Evolutionary conservation across 2,113 vertebrate genomes (phyloP), one percentile per base, ranked within the genome.

Genomic region (Callaeas wilsoni): DNA sequence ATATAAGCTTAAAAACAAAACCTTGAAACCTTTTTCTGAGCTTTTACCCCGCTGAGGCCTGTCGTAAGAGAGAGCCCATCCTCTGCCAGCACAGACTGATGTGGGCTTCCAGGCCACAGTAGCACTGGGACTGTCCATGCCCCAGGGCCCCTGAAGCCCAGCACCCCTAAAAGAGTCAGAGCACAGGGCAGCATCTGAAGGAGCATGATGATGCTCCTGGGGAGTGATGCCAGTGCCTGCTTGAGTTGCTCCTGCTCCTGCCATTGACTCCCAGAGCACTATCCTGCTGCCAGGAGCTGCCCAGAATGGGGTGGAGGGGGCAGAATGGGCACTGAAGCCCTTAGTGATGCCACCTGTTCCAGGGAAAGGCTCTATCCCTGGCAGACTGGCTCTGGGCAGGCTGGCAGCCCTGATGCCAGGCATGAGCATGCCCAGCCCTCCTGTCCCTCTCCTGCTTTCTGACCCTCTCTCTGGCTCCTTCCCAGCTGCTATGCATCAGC

Each of bases 141-240:
- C 5, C 8, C 1, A 1, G 35, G 25, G 18, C 12, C 53, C 21
- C 70, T 0, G 12, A 59, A 68, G 50, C 35, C 62, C 39, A 57
- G 33, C 65, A 74, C 12, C 27, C 65, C 39, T 37, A 29, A 47
- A 65, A 10, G 22, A 15, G 46, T 26, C 7, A n/a, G 63, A 69
- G 73, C 5, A 7, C 32, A 22, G 49, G 33, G 19, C 0, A 3
- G 44, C 42, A 60, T 33, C n/a, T 10, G 46, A 88, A 64, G 50
- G 37, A 12, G 47, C 52, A 78, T 22, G n/a, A n/a, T n/a, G n/a
- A n/a, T n/a, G n/a, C n/a, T n/a, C 56, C 49, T 0, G 0, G 26
- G 21, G 49, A 90, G 14, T 0, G 3, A 64, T 17, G 57, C 56
- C 85, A 64, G 26, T 2, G 7, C 41, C 55, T 63, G 22, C 29